Evolutionary conservation across 2,888 invertebrate species (phyloP).

Genomic region (Caenorhabditis angaria): DNA sequence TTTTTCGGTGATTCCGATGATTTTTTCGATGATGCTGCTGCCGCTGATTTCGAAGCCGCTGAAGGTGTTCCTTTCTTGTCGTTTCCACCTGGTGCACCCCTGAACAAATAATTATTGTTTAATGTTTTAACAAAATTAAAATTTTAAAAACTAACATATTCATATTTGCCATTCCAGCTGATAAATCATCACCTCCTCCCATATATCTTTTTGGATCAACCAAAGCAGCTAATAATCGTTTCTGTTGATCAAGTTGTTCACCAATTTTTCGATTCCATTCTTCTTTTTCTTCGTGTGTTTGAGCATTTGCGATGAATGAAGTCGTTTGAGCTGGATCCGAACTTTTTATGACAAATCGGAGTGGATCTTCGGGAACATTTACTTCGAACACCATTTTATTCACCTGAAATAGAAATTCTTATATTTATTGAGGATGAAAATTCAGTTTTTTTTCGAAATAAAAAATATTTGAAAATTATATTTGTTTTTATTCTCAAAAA

Average conservation of each 20-base stretch:
- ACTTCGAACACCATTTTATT: conserved; percentile 83
- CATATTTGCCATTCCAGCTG: conserved; percentile 57
- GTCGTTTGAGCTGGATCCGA: conserved; percentile 76
- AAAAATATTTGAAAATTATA: no score
- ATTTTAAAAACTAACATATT: conserved; percentile 51
- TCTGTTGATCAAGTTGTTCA: conserved; percentile 89
- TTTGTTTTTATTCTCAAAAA: no score
- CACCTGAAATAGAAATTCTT: conserved; percentile 78
- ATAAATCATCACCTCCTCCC: conserved; percentile 58
- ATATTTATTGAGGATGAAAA: conserved; percentile 1
- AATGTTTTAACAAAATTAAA: conserved; percentile 2
- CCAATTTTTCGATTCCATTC: conserved; percentile 77
- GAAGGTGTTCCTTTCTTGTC: conserved; percentile 39
- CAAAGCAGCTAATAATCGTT: conserved; percentile 89
- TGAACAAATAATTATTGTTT: conserved; percentile 5
- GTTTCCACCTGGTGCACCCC: conserved; percentile 18
- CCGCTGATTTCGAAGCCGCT: conserved; percentile 26
- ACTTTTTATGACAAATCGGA: conserved; percentile 81
- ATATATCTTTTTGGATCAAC: conserved; percentile 82
- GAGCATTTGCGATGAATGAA: conserved; percentile 84
- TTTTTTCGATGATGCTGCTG: conserved; percentile 22
- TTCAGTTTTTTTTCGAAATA: background rate
- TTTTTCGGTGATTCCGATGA: conserved; percentile 53
- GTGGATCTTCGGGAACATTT: conserved; percentile 78
- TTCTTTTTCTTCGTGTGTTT: conserved; percentile 79